Base-by-base conservation (phyloP, 2,797 vertebrate genomes). In the Micrastur ruficollis region DNA sequence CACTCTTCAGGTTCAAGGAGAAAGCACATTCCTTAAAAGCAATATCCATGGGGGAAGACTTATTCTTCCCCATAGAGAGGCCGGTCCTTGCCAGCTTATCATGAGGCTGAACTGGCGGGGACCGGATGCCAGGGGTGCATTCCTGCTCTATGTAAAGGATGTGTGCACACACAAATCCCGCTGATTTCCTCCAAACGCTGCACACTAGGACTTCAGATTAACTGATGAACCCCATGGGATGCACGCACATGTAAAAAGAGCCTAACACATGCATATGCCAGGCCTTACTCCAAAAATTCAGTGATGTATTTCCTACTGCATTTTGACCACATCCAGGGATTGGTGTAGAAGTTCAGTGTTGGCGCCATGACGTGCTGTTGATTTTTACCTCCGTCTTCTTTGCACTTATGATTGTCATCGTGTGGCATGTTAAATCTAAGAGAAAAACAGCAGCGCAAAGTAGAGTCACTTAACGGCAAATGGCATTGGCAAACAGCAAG, bases 321-420 rank as follows among this genome's bases (percentile, higher is more conserved):
- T 96, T 99, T 99, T 93, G 99, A 99, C 99, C 99, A 99, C 99
- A 99, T 99, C 99, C 99, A 99, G 72, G 99, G 99, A 90, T 99
- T 99, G 97, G 99, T 99, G 97, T 99, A 98, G 98, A 99, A 99
- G 98, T 99, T 99, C 62, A 99, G 90, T 0, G 99, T 99, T 11
- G 99, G 99, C 4, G 99, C 99, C 99, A 99, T 99, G 93, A 99
- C 99, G 2, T 99, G 99, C 90, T 99, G 99, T 83, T 99, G 99
- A 89, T 98, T 98, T 98, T 99, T 99, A 21, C 98, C 98, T 27
- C 99, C 99, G 5, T 99, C 99, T 97, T 99, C 99, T 93, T 99
- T 99, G 86, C 99, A 99, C 87, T 99, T 99, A 95, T 99, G 99
- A 95, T 98, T 99, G 98, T 99, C 99, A 53, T 99, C 99, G 2